Base-by-base conservation (phyloP, 2,888 invertebrate genomes). In the Branchipolynoe longqiensis region DNA sequence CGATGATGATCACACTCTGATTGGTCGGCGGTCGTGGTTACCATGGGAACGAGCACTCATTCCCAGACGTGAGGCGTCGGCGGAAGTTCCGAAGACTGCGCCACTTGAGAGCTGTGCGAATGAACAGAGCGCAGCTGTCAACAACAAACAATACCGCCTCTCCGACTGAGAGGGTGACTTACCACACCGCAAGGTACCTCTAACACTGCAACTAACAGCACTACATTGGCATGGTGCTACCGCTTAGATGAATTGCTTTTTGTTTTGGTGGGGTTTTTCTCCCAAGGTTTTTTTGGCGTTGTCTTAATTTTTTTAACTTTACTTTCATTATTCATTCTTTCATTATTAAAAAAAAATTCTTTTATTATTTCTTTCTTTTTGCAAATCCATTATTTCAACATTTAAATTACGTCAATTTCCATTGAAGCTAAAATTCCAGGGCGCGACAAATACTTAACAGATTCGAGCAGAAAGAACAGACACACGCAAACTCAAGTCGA, bases 41-140 rank as follows among this genome's bases (percentile, higher is more conserved):
- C 78, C 78, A 78, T 78, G 78, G 78, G 78, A 78, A 78, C 82
- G 33, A 82, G 33, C 58, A 58, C 78, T 88, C 83, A 92, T 83
- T 93, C 92, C 99, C 99, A 99, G 94, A 98, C 97, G 95, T 98
- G 98, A 90, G 99, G 99, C 92, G 98, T 98, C 62, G 99, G 99
- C 93, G 99, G 99, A 95, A 99, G 95, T 95, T 99, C 99, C 89
- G 98, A 98, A 87, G 98, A 98, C 94, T 99, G 98, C 91, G 99
- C 99, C 94, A 99, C 93, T 88, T 92, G 91, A 83, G 93, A 93
- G 89, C 93, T 93, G 90, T n/a, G n/a, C n/a, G n/a, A n/a, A n/a
- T n/a, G n/a, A n/a, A n/a, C n/a, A n/a, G n/a, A n/a, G n/a, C n/a
- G n/a, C n/a, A n/a, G n/a, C n/a, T n/a, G n/a, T n/a, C n/a, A n/a